phyloP scores from a whole-genome alignment of 2,113 vertebrate species.

The Larimichthys crocea region DNA sequence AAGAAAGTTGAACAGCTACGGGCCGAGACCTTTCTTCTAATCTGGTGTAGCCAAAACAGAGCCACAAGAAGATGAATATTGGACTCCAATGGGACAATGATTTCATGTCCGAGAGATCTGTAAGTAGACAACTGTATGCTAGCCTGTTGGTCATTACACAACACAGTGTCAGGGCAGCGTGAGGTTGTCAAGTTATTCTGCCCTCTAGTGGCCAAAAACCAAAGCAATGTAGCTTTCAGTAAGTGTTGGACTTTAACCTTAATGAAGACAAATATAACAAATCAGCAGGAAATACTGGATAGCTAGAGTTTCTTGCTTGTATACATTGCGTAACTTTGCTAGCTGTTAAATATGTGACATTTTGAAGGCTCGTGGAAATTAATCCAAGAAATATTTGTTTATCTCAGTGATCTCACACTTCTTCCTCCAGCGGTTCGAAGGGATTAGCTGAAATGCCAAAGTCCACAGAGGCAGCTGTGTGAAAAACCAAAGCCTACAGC shows the following conservation, averaged over 20 bases:
- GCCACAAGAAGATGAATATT: too few relatives aligned
- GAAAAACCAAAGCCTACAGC: slow-evolving; percentile 38
- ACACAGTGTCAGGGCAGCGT: too few relatives aligned
- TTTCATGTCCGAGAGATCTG: not conserved
- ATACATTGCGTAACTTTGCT: not conserved
- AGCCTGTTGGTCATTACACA: not conserved
- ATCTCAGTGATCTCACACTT: slow-evolving; percentile 36
- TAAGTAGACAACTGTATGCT: not conserved
- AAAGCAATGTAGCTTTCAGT: not conserved
- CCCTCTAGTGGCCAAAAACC: not conserved
- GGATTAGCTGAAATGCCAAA: slow-evolving; percentile 61
- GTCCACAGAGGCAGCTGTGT: slow-evolving; percentile 36
- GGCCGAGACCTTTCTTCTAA: not conserved
- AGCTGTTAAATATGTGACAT: slow-evolving; percentile 12
- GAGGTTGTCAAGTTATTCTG: not conserved
- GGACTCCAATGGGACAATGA: too few relatives aligned
- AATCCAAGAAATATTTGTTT: slow-evolving; percentile 20
- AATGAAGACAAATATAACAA: not conserved
- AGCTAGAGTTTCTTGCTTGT: not conserved
- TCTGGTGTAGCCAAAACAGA: not conserved
- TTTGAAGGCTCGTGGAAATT: slow-evolving; percentile 31
- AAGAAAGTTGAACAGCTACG: not conserved
- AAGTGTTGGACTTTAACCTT: too few relatives aligned
- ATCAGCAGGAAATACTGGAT: not conserved
- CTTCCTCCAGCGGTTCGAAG: slow-evolving; percentile 43